Evolutionary conservation across 2,113 vertebrate genomes (phyloP).

Genomic region (Rafetus swinhoei): DNA sequence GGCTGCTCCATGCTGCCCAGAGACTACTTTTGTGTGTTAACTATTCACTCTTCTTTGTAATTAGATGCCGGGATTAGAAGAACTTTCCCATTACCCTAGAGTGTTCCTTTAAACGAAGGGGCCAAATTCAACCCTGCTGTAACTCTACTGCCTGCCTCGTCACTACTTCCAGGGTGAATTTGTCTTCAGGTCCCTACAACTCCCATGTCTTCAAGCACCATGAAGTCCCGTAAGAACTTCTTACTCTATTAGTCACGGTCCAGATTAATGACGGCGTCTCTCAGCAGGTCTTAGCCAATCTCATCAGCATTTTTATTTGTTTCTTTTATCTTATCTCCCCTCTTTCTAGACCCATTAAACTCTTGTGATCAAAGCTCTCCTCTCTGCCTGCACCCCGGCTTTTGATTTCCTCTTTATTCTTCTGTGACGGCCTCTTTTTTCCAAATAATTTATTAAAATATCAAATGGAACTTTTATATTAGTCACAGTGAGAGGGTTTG

Average conservation of each 20-base stretch:
- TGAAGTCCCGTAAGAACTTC: not conserved
- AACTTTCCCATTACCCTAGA: not conserved
- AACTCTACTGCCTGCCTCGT: not conserved
- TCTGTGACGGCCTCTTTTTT: not conserved
- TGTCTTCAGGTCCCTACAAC: not conserved
- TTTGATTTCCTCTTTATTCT: conserved; percentile 16
- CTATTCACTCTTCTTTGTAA: not conserved
- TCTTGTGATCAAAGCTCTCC: not conserved
- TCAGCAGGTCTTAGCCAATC: not conserved
- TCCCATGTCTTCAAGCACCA: not conserved
- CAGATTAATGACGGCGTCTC: conserved; percentile 1
- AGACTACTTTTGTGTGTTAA: rapidly evolving
- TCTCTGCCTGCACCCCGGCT: not conserved
- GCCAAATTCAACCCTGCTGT: not conserved
- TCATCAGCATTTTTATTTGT: conserved; percentile 18
- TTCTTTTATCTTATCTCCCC: not conserved
- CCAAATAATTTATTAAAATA: conserved; percentile 7
- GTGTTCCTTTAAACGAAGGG: not conserved
- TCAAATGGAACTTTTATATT: not conserved
- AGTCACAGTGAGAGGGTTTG: conserved; percentile 13
- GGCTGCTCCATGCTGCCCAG: not conserved
- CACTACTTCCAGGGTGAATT: not conserved
- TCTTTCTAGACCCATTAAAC: not conserved
- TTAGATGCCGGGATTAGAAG: not conserved
- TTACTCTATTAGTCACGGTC: not conserved